Conservation (phyloP, 2,888 invertebrate species). For the Conistra vaccinii region DNA sequence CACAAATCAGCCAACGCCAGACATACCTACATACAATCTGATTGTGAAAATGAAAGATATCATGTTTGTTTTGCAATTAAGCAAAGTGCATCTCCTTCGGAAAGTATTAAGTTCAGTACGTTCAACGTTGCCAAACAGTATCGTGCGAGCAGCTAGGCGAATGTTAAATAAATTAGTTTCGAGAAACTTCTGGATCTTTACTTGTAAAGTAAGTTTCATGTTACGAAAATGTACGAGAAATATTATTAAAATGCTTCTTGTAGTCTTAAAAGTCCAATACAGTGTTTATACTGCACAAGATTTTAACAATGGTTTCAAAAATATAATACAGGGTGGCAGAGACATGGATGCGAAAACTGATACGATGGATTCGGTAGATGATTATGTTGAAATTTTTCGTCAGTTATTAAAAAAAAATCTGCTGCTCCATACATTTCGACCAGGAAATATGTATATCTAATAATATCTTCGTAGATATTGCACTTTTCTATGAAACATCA, state of each 20-base stretch:
- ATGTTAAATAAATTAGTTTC: constrained; percentile 21
- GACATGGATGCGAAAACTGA: too few relatives aligned
- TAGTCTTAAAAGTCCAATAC: too few relatives aligned
- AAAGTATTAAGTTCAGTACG: neutral
- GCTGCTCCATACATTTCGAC: too few relatives aligned
- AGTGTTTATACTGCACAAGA: too few relatives aligned
- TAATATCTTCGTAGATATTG: too few relatives aligned
- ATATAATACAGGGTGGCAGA: too few relatives aligned
- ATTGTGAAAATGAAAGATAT: neutral
- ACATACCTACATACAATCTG: neutral
- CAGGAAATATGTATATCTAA: too few relatives aligned
- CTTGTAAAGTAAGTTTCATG: neutral
- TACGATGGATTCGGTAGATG: too few relatives aligned
- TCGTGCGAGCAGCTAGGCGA: constrained; percentile 3
- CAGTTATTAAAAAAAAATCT: too few relatives aligned
- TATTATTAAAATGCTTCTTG: neutral
- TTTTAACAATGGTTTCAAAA: neutral
- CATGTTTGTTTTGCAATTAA: constrained; percentile 3
- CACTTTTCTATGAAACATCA: too few relatives aligned
- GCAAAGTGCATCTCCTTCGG: constrained; percentile 3
- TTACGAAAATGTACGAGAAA: neutral
- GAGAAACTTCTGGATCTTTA: constrained; percentile 11
- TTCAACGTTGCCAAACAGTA: constrained; percentile 3
- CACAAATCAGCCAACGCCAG: neutral
- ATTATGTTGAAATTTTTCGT: too few relatives aligned